phyloP scores from a whole-genome alignment of 2,888 invertebrate genomes.

The Oconnorella tubifera region DNA sequence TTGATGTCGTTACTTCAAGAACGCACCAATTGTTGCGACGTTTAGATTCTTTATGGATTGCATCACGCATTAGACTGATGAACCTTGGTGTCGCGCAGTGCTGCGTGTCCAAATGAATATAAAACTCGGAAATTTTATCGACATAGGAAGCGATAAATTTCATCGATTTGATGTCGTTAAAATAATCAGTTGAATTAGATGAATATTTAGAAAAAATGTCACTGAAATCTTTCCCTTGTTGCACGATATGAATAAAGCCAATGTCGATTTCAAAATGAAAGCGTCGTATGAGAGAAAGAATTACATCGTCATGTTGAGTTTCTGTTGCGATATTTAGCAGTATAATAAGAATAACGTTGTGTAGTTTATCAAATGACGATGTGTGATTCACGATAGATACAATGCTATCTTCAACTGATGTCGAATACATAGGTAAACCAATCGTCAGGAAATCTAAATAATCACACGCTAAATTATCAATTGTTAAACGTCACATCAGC shows the following conservation, averaged over 20 bases:
- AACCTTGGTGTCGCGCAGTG: background rate
- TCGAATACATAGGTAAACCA: no score
- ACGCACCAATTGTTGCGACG: background rate
- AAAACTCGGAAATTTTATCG: background rate
- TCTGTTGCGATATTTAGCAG: background rate
- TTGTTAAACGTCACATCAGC: no score
- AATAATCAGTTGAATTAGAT: background rate
- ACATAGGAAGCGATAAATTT: background rate
- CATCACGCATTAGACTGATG: background rate
- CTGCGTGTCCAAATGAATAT: background rate
- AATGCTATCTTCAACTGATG: no score
- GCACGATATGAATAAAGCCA: constrained; percentile 10
- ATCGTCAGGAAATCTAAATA: no score
- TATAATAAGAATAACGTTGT: constrained; percentile 9
- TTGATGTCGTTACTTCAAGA: background rate
- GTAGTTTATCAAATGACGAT: constrained; percentile 10
- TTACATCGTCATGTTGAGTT: no score
- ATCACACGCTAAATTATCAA: no score
- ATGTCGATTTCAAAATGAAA: constrained; percentile 13
- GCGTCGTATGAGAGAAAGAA: background rate
- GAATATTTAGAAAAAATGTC: no score
- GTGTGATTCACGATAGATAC: constrained; percentile 10
- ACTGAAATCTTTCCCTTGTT: background rate
- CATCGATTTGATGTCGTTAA: background rate
- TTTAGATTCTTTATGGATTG: background rate